These are phyloP conservation scores for Callyntrura guangdongensis DNA, from an alignment of 2,888 invertebrate genomes.

Conservation along the genomic window DNA sequence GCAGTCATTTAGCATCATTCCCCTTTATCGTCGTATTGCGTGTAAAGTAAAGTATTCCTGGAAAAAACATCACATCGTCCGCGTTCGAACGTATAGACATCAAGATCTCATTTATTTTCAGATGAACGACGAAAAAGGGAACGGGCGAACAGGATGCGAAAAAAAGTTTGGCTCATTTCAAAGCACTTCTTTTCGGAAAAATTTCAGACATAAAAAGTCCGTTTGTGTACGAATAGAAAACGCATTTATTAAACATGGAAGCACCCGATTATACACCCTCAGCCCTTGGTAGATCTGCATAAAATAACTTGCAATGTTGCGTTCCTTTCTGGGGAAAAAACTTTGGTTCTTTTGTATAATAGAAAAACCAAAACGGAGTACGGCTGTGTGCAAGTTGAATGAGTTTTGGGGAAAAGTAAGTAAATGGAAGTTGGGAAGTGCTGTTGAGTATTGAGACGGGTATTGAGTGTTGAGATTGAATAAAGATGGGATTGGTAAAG, in stretches of 20 bases:
- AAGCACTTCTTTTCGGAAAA: background rate
- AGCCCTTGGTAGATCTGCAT: background rate
- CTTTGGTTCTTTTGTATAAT: background rate
- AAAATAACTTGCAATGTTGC: background rate
- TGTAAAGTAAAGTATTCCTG: background rate
- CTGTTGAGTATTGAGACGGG: conserved; percentile 8
- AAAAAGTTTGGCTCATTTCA: background rate
- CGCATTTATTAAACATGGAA: background rate
- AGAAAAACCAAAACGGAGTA: background rate
- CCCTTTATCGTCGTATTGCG: background rate
- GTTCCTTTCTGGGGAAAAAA: background rate
- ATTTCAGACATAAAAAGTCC: background rate
- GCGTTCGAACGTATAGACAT: background rate
- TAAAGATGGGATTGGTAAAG: conserved; percentile 31
- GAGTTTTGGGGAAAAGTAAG: background rate
- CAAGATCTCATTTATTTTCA: conserved; percentile 35
- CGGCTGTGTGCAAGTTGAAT: conserved; percentile 5
- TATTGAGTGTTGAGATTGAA: conserved; percentile 22
- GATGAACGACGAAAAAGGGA: background rate
- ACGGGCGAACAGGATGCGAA: background rate
- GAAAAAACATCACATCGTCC: background rate
- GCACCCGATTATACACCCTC: background rate
- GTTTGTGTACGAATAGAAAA: background rate
- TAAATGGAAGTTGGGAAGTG: conserved; percentile 15
- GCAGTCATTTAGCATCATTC: conserved; percentile 42